Conservation (phyloP, 2,888 invertebrate species). For the Elmis aenea region DNA sequence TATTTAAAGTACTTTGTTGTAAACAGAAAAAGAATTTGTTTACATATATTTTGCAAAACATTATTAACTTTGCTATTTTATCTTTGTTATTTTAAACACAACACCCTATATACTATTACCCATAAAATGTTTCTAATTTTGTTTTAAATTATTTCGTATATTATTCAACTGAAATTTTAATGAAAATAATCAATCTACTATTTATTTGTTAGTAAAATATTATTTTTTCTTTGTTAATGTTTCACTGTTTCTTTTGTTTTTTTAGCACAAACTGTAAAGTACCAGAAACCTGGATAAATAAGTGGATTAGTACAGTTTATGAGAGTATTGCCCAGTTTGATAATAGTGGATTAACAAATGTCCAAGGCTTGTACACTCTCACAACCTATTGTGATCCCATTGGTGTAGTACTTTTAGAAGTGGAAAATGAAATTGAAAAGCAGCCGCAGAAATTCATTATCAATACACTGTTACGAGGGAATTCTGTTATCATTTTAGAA, state of each 20-base stretch:
- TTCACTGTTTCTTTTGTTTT: constrained; percentile 1
- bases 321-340: constrained; percentile 16
- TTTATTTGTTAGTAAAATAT: too few species aligned
- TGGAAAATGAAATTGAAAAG: constrained; percentile 10
- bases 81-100: too few species aligned
- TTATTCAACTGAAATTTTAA: too few species aligned
- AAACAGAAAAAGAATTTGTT: too few species aligned
- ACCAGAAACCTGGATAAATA: constrained; percentile 16
- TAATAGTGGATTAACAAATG: constrained; percentile 4
- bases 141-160: too few species aligned
- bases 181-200: too few species aligned
- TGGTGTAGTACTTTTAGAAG: constrained; percentile 34
- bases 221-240: too few species aligned
- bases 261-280: constrained; percentile 8
- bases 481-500: constrained; percentile 34
- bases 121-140: too few species aligned
- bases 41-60: too few species aligned
- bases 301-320: constrained; percentile 25
- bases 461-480: constrained; percentile 36
- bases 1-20: too few species aligned
- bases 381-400: constrained; percentile 26
- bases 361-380: constrained; percentile 22
- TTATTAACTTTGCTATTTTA: too few species aligned
- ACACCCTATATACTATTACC: too few species aligned
- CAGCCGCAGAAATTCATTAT: constrained; percentile 26